A percentile compares a stretch with the other conserved stretches of the same genome.
Conservation (phyloP, 1,140 invertebrate species). For the Lithobius niger region DNA sequence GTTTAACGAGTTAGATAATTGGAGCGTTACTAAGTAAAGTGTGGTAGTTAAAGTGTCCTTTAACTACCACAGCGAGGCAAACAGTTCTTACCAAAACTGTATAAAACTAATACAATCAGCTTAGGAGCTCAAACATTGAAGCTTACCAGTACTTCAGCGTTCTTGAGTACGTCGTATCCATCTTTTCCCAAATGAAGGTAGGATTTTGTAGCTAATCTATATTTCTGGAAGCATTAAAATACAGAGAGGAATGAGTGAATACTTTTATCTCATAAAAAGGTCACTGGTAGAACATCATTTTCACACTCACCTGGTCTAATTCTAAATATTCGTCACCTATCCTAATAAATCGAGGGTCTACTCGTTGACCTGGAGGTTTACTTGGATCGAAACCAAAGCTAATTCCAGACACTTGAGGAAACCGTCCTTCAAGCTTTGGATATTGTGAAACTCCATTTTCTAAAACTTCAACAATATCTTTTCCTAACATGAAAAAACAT, state of each 20-base stretch:
- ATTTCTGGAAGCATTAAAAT: conserved; percentile 34
- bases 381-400: conserved; percentile 71
- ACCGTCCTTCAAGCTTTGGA: conserved; percentile 65
- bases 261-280: not conserved
- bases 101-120: not conserved
- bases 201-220: conserved; percentile 64
- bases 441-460: conserved; percentile 67
- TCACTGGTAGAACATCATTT: not conserved
- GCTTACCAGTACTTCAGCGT: conserved; percentile 53
- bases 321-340: conserved; percentile 71
- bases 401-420: conserved; percentile 66
- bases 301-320: conserved; percentile 40
- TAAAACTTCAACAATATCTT: conserved; percentile 51
- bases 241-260: not conserved
- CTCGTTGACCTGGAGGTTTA: conserved; percentile 48
- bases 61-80: too few relatives aligned
- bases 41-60: too few relatives aligned
- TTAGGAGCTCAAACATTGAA: not conserved
- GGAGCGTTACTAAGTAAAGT: too few relatives aligned
- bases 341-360: conserved; percentile 55
- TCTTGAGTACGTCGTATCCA: conserved; percentile 64
- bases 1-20: too few relatives aligned
- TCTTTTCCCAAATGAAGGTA: conserved; percentile 60
- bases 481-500: conserved; percentile 37
- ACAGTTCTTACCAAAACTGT: conserved; percentile 2